Conservation (phyloP, 2,888 invertebrate genomes). For the Synergus laeviventris region DNA sequence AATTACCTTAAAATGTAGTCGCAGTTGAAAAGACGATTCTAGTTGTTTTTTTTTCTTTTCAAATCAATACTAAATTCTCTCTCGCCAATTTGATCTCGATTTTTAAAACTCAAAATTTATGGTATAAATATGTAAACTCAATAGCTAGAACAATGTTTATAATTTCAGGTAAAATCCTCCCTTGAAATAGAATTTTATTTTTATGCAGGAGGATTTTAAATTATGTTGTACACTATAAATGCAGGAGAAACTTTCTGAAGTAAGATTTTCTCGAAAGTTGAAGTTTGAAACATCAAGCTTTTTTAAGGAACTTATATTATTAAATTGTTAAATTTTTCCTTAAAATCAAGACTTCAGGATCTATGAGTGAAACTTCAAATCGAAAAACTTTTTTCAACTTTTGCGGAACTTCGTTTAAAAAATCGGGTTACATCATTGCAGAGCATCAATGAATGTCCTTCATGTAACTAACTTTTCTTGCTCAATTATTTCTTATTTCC, state of each 20-base stretch:
- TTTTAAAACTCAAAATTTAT: too few relatives aligned
- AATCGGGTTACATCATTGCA: neutral
- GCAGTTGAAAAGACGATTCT: neutral
- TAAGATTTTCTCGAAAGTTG: slow-evolving; percentile 1
- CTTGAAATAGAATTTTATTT: neutral
- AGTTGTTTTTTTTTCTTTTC: neutral
- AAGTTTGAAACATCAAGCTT: slow-evolving; percentile 8
- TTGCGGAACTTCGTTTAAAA: neutral
- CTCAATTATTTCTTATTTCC: neutral
- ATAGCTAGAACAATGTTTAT: neutral
- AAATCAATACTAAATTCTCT: neutral
- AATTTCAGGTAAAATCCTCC: too few relatives aligned
- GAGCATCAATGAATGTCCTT: neutral
- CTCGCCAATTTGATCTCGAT: neutral
- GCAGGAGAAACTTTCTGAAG: slow-evolving; percentile 5
- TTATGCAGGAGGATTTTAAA: neutral
- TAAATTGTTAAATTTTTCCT: slow-evolving; percentile 5
- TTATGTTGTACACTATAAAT: slow-evolving; percentile 12
- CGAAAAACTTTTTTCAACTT: slow-evolving; percentile 20
- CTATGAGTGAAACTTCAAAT: slow-evolving; percentile 4
- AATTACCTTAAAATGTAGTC: slow-evolving; percentile 29
- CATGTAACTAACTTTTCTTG: neutral
- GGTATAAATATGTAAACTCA: too few relatives aligned
- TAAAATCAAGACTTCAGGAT: neutral
- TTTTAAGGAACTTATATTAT: neutral